Percentiles rank a stretch among this genome's conserved stretches.
Conservation (phyloP, 2,888 invertebrate species). For the Sepioteuthis lessoniana region DNA sequence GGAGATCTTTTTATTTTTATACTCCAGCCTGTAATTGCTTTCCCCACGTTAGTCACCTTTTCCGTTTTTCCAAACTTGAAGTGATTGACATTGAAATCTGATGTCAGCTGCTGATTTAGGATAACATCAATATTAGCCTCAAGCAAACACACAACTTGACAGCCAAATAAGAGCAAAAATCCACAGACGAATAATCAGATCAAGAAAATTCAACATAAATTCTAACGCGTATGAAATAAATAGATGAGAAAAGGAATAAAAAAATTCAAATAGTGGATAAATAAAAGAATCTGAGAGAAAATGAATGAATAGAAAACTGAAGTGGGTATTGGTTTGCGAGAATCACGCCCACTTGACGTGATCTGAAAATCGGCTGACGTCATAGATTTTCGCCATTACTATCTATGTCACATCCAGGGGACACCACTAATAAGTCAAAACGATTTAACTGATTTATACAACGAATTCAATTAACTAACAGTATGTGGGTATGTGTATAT, state of each 20-base stretch:
- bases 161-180: slow-evolving; percentile 7
- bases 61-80: background rate
- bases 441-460: background rate
- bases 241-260: background rate
- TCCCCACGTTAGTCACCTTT: background rate
- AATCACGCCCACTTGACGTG: background rate
- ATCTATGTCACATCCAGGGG: background rate
- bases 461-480: background rate
- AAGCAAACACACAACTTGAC: background rate
- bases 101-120: background rate
- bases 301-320: background rate
- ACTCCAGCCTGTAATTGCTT: background rate
- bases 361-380: background rate
- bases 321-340: background rate
- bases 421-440: background rate
- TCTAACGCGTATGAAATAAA: background rate
- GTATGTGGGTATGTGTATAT: background rate
- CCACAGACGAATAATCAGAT: background rate
- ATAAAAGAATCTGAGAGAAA: background rate
- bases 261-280: background rate
- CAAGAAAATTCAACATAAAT: background rate
- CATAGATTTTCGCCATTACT: background rate
- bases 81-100: slow-evolving; percentile 1
- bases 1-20: background rate
- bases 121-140: background rate